Base-by-base conservation (phyloP, 2,888 invertebrate species). In the Proisotoma minuta region DNA sequence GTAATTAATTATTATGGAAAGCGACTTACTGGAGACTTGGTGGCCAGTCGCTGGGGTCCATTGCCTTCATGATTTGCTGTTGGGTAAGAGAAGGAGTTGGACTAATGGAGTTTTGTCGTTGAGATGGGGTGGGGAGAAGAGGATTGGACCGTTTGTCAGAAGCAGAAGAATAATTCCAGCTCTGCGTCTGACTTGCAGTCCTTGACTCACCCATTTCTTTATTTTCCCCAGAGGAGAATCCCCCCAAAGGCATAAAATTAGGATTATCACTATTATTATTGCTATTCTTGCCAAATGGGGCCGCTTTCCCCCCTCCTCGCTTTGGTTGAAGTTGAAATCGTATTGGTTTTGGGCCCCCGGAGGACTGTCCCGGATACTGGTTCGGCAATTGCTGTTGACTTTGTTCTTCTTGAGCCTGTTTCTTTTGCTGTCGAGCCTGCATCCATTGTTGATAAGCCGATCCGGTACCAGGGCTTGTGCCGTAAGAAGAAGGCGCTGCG, bases 21-120 rank as follows among this genome's bases (percentile, higher is more conserved):
- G 50, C 28, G 23, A 59, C 68, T 66, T 67, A 72, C 72, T 71
- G 69, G 2, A 72, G 59, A 54, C 69, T 71, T 20, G 59, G 62
- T 43, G 72, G 72, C 72, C 72, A 72, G 39, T 70, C 69, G 8
- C 59, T 62, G 15, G 67, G 65, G 62, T 70, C 67, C 56, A 56
- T 43, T 4, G 56, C 56, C 15, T 39, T 56, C 12, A 12, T 47
- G 10, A 56, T 56, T 18, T 56, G 56, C 56, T 56, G 43, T n/a
- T 22, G 43, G 29, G 51, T 58, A 51, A 50, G 56, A 43, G 43
- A 18, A n/a, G n/a, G n/a, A n/a, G n/a, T n/a, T n/a, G n/a, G n/a
- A 43, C 4, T 5, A 15, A 43, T 60, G 48, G 59, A 56, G 58
- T 54, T 58, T 59, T 60, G 51, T 22, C 62, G 56, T 56, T 59